Base-by-base conservation (phyloP, 1,140 invertebrate species). In the Drosophila santomea region DNA sequence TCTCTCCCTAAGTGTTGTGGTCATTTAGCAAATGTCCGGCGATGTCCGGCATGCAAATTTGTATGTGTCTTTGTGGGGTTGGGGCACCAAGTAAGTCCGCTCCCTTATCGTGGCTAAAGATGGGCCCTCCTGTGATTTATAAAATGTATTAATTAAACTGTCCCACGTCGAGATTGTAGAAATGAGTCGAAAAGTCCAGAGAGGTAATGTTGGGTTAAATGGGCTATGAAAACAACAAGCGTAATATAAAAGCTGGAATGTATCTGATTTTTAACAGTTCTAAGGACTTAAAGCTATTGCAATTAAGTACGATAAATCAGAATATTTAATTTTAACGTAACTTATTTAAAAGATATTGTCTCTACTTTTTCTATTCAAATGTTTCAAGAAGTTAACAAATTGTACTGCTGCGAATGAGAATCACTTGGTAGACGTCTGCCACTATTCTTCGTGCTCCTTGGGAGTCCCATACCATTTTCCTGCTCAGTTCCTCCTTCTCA, bases 21-120 rank as follows among this genome's bases (percentile, higher is more conserved):
- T 75, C 84, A 89, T 89, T 89, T 89, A 89, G 84, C 80, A 84
- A 89, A 89, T 84, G 80, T 80, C 80, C 80, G 67, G 55, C 81
- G 17, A 77, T 82, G 82, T 86, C 82, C 83, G 79, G 83, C 84
- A 89, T 77, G 64, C 67, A 84, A 84, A 89, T 88, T 83, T 80
- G 76, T 77, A 59, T 52, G 55, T 61, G 55, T 67, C 41, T 17
- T 25, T 6, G 5, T 23, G 39, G 61, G 32, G 12, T 54, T 47
- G 57, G 59, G 39, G 25, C 41, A 11, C 39, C 39, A 23, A 56
- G 51, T 50, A 68, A 80, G 60, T 63, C 63, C 44, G 52, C 57
- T 47, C 23, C 54, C 44, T 73, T 78, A 52, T 68, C 47, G 67
- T 50, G 15, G 23, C 39, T 35, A 39, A 74, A 62, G 76, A 67